A percentile compares a stretch with the other conserved stretches of the same genome.
Conservation (phyloP, 2,113 vertebrate genomes). For the Picathartes gymnocephalus region DNA sequence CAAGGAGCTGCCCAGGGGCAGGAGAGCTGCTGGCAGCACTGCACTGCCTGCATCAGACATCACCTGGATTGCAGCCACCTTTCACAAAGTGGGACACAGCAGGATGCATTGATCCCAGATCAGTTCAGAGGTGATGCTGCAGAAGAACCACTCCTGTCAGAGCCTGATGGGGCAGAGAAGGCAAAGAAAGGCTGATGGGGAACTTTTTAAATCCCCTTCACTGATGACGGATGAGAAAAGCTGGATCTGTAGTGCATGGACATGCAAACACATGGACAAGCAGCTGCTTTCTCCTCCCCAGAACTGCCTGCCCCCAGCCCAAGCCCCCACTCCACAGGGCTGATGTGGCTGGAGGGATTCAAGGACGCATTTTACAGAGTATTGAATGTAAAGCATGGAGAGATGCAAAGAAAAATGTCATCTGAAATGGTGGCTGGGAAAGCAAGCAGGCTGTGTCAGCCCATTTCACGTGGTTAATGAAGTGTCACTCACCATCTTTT, state of each 20-base stretch:
- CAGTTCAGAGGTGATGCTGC: not conserved
- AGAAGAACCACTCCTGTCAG: not conserved
- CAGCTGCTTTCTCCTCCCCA: not conserved
- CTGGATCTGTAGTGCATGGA: not conserved
- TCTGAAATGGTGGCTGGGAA: not conserved
- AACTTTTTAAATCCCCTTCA: not conserved
- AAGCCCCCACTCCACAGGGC: accelerated
- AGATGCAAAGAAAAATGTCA: not conserved
- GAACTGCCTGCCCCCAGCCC: not conserved
- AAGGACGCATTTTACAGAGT: not conserved
- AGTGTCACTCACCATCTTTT: slow-evolving; percentile 12
- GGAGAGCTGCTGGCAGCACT: not conserved
- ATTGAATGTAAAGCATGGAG: not conserved
- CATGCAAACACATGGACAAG: not conserved
- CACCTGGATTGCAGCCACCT: not conserved
- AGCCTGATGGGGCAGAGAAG: not conserved
- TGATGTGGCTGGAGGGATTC: not conserved
- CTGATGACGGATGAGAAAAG: not conserved
- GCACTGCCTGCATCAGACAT: not conserved
- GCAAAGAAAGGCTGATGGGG: not conserved
- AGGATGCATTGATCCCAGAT: not conserved
- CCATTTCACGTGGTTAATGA: slow-evolving; percentile 9
- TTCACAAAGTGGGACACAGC: not conserved
- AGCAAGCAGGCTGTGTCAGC: not conserved
- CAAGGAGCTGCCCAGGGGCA: not conserved